Conservation (phyloP, 2,888 invertebrate genomes). For the Apamea epomidion region DNA sequence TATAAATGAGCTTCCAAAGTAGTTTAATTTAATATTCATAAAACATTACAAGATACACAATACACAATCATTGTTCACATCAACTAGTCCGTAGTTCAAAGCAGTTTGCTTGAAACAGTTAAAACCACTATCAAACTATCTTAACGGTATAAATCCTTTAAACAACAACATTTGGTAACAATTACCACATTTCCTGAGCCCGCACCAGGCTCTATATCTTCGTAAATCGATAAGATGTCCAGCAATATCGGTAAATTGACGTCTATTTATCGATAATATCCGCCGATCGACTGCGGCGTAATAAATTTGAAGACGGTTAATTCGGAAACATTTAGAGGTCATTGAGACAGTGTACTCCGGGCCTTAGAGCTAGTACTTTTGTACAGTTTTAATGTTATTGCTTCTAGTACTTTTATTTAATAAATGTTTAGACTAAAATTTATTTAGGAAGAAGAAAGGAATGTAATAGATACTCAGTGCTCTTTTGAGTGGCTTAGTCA, state of each 20-base stretch:
- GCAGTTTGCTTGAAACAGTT: constrained; percentile 27
- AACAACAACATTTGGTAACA: constrained; percentile 53
- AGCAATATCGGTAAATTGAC: constrained; percentile 80
- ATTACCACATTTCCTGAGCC: constrained; percentile 52
- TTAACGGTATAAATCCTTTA: constrained; percentile 39
- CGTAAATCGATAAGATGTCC: constrained; percentile 66
- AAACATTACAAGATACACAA: neutral
- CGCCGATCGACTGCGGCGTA: constrained; percentile 74
- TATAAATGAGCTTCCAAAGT: neutral
- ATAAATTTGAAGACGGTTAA: constrained; percentile 82
- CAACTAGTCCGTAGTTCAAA: constrained; percentile 6
- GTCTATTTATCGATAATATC: constrained; percentile 81
- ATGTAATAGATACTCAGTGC: neutral
- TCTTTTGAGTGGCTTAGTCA: neutral
- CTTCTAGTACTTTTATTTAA: constrained; percentile 23
- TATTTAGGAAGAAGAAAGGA: neutral
- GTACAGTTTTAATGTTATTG: constrained; percentile 37
- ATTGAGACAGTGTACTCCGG: constrained; percentile 68
- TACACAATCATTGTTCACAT: neutral
- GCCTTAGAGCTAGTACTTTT: constrained; percentile 59
- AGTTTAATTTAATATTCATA: neutral
- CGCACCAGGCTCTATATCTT: constrained; percentile 58
- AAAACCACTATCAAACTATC: constrained; percentile 26
- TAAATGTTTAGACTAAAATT: neutral
- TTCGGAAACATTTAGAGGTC: constrained; percentile 78